These are phyloP conservation scores for Tinamus major DNA, from an alignment of 2,797 vertebrate genomes.

Conservation along the genomic window DNA sequence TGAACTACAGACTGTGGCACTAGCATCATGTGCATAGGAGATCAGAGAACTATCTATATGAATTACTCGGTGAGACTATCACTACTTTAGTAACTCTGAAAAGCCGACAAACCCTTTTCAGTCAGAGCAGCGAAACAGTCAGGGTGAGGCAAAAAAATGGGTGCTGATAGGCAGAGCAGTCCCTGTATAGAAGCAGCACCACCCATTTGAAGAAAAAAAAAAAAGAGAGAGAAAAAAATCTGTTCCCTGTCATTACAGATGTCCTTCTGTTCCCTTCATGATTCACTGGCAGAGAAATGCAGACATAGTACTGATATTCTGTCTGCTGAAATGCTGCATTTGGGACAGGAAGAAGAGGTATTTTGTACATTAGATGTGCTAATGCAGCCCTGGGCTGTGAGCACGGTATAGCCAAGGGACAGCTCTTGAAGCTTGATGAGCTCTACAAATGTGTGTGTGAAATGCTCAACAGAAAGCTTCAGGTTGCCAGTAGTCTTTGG, in stretches of 20 bases:
- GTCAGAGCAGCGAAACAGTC: neutral
- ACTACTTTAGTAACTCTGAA: neutral
- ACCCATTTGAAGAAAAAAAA: neutral
- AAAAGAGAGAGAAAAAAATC: too few relatives aligned
- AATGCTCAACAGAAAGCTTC: slow-evolving; percentile 39
- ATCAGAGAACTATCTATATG: neutral
- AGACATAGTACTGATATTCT: neutral
- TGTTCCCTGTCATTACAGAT: neutral
- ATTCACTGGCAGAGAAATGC: neutral
- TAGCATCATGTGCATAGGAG: neutral
- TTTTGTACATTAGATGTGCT: slow-evolving; percentile 28
- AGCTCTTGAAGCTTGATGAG: slow-evolving; percentile 47
- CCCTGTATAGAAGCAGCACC: neutral
- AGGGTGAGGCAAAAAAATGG: neutral
- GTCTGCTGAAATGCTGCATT: neutral
- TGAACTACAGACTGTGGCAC: neutral
- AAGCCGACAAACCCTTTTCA: neutral
- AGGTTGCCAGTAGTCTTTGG: slow-evolving; percentile 63
- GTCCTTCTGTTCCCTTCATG: neutral
- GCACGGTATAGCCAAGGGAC: slow-evolving; percentile 30
- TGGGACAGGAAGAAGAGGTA: slow-evolving; percentile 11
- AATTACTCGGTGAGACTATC: neutral
- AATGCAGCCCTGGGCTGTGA: slow-evolving; percentile 14
- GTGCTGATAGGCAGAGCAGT: neutral
- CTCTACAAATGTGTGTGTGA: slow-evolving; percentile 50